A percentile compares a stretch with the other conserved stretches of the same genome.
Conservation (phyloP, 2,797 vertebrate species). For the Leptatherina wallacei region DNA sequence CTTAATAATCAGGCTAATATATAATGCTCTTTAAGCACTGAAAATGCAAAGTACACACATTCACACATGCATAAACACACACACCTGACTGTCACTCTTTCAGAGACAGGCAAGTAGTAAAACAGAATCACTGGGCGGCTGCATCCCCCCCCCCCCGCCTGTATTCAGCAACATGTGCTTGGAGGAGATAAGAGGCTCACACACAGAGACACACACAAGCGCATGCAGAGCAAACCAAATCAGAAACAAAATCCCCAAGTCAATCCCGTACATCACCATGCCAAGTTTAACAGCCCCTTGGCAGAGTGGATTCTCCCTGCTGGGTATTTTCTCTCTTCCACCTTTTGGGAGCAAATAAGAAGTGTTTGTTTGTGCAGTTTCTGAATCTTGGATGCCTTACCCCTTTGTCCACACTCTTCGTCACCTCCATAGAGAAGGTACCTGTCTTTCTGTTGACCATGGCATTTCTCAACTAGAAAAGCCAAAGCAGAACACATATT, state of each 20-base stretch:
- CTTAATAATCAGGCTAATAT: conserved; percentile 54
- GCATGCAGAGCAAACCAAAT: conserved; percentile 73
- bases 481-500: conserved; percentile 18
- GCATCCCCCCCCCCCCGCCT: conserved; percentile 32
- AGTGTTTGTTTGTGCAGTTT: conserved; percentile 27
- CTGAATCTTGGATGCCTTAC: conserved; percentile 77
- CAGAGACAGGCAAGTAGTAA: conserved; percentile 49
- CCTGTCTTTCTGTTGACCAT: conserved; percentile 99
- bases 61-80: not conserved
- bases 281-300: conserved; percentile 63
- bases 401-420: conserved; percentile 98
- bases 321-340: conserved; percentile 53
- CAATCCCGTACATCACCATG: conserved; percentile 60
- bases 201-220: conserved; percentile 60
- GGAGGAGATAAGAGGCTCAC: conserved; percentile 80
- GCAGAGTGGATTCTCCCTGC: conserved; percentile 59
- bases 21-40: conserved; percentile 47
- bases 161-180: conserved; percentile 79
- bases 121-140: conserved; percentile 63
- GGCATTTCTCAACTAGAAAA: conserved; percentile 92
- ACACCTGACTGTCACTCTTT: conserved; percentile 28
- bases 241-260: conserved; percentile 73
- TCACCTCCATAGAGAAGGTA: conserved; percentile 97
- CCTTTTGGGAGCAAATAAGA: conserved; percentile 39
- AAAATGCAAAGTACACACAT: conserved; percentile 45